Evolutionary conservation across 2,113 vertebrate genomes (phyloP).

Genomic region (Phrynosoma blainvillii): DNA sequence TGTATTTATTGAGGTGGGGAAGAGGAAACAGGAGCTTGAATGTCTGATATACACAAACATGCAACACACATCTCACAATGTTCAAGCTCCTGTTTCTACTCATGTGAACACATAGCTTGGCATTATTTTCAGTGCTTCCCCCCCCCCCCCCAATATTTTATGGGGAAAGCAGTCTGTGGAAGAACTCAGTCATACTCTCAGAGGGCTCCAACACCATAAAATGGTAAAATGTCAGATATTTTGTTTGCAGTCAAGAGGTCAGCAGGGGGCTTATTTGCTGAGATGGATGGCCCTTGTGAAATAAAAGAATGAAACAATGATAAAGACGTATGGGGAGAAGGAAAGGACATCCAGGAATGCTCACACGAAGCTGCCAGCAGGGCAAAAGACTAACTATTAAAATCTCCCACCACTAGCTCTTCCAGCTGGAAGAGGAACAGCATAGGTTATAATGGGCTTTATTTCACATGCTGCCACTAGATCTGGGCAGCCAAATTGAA

Average conservation of each 20-base stretch:
- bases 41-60: too few relatives aligned
- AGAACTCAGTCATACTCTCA: background rate
- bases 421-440: background rate
- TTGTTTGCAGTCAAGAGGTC: constrained; percentile 17
- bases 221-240: background rate
- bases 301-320: constrained; percentile 40
- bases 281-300: constrained; percentile 45
- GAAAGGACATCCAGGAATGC: constrained; percentile 35
- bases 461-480: constrained; percentile 1
- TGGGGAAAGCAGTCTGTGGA: background rate
- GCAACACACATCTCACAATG: background rate
- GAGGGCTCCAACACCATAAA: constrained; percentile 2
- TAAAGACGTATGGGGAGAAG: constrained; percentile 16
- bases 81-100: background rate
- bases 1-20: background rate
- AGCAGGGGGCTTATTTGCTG: constrained; percentile 10
- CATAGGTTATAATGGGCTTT: constrained; percentile 25
- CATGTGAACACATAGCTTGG: constrained; percentile 36
- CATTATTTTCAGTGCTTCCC: background rate
- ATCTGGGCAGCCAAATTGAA: constrained; percentile 7
- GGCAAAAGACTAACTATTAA: constrained; percentile 29
- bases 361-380: constrained; percentile 27
- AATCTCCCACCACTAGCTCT: constrained; percentile 20
- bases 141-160: background rate
- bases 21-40: too few relatives aligned